Evolutionary conservation across 1,140 invertebrate species (phyloP).

Genomic region (Tyrophagus putrescentiae): DNA sequence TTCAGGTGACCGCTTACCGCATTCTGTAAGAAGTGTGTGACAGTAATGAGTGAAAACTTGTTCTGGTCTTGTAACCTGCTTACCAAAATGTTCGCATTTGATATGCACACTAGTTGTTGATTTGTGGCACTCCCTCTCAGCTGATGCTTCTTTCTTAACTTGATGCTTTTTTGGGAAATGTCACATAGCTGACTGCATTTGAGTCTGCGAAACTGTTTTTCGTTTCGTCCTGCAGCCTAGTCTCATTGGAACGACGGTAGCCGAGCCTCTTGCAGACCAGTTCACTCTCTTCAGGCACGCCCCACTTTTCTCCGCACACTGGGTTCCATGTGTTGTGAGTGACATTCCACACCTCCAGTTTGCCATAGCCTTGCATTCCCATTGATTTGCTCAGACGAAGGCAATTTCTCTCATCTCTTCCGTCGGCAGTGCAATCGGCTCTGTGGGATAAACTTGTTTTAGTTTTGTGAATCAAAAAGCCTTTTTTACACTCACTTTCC

Average conservation of each 20-base stretch:
- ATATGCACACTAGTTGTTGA: slow-evolving; percentile 23
- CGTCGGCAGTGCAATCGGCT: neutral
- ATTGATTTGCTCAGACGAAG: slow-evolving; percentile 25
- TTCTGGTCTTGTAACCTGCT: neutral
- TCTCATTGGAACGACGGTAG: slow-evolving; percentile 25
- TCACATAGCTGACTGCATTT: too few relatives aligned
- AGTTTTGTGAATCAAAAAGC: neutral
- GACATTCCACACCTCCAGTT: slow-evolving; percentile 26
- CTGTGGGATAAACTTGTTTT: neutral
- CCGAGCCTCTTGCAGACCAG: slow-evolving; percentile 27
- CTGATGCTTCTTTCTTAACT: too few relatives aligned
- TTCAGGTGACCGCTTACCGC: slow-evolving; percentile 18
- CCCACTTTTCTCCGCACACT: slow-evolving; percentile 29
- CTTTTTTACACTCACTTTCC: slow-evolving; percentile 44
- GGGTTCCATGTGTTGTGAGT: slow-evolving; percentile 24
- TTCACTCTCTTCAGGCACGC: slow-evolving; percentile 22
- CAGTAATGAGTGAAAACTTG: neutral
- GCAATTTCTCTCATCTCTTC: too few relatives aligned
- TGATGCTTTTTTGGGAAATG: too few relatives aligned
- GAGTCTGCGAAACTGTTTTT: too few relatives aligned
- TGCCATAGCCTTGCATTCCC: slow-evolving; percentile 24
- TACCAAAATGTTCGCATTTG: slow-evolving; percentile 25
- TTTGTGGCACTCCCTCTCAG: too few relatives aligned
- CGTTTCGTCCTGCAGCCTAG: slow-evolving; percentile 23
- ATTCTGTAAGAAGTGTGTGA: slow-evolving; percentile 7